Base-by-base conservation (phyloP, 2,797 vertebrate species). In the Melanotaenia pygmaea region DNA sequence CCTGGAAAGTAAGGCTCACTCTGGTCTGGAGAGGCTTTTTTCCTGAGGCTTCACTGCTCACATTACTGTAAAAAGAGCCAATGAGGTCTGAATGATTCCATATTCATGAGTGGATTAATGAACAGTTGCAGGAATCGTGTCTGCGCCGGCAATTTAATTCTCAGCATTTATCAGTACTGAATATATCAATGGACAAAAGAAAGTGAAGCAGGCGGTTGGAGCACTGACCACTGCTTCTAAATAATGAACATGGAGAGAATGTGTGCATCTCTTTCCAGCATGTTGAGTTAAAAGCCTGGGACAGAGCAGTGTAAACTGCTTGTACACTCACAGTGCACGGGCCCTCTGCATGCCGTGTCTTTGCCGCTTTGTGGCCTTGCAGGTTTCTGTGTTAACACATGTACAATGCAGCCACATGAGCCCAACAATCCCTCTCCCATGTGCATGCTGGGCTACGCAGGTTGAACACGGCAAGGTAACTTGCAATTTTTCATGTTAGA, bases 31-130 rank as follows among this genome's bases (percentile, higher is more conserved):
- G 73, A 80, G 77, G 83, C 82, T 88, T 62, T 62, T 74, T 67
- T 79, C 72, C 82, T 22, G 26, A 72, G 65, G 74, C 80, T 83
- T 76, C 67, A 43, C 90, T 69, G 59, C 83, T 90, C 89, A 69
- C 88, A 83, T 92, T 85, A 77, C 86, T 75, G 84, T 76, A 79
- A 82, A 82, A 84, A 84, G 85, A 87, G 80, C 83, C 87, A 84
- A 67, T 65, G 80, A 80, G 79, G 83, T 89, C 87, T 82, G 88
- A 89, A 66, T 64, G 77, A 88, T 88, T 89, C 81, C 90, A 86
- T 91, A 86, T 89, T 93, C 84, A 89, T 80, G 77, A 91, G 81
- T 24, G 75, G 76, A 83, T 90, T 92, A 94, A 91, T 93, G 89
- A 89, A 84, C 71, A 77, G 85, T 80, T 68, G 58, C 61, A 71